Percentiles rank a stretch among this genome's conserved stretches.
These are phyloP conservation scores for Heteractis magnifica DNA, from an alignment of 92 coral and sea anemone genomes.

Conservation along the genomic window DNA sequence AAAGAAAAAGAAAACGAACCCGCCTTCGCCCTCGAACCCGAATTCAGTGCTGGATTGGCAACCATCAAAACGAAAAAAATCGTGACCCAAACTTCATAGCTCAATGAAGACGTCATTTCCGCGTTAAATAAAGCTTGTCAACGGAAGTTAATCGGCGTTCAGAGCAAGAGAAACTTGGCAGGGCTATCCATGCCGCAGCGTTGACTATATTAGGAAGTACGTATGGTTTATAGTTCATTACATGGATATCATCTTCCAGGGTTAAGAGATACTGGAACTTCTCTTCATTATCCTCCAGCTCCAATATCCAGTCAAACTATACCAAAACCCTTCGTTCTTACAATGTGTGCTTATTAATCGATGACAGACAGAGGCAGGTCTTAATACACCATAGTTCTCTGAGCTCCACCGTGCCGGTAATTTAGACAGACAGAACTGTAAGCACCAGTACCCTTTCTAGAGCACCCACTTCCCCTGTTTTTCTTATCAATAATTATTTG, in stretches of 20 bases:
- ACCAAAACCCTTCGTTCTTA: neutral
- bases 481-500: neutral
- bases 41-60: too few species aligned
- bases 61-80: too few species aligned
- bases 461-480: neutral
- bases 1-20: too few species aligned
- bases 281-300: neutral
- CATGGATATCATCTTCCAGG: neutral
- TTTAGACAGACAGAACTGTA: neutral
- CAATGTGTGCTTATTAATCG: neutral
- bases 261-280: neutral
- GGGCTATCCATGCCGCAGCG: neutral
- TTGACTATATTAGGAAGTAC: neutral
- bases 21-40: too few species aligned
- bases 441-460: neutral
- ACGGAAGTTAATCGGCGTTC: neutral
- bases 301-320: neutral
- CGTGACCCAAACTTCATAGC: neutral
- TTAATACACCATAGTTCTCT: too few species aligned
- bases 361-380: neutral
- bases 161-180: neutral
- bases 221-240: neutral
- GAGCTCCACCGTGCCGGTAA: neutral
- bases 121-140: neutral
- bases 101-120: conserved; percentile 2